Conservation (phyloP, 1,140 invertebrate species). For the Drosophila repleta region DNA sequence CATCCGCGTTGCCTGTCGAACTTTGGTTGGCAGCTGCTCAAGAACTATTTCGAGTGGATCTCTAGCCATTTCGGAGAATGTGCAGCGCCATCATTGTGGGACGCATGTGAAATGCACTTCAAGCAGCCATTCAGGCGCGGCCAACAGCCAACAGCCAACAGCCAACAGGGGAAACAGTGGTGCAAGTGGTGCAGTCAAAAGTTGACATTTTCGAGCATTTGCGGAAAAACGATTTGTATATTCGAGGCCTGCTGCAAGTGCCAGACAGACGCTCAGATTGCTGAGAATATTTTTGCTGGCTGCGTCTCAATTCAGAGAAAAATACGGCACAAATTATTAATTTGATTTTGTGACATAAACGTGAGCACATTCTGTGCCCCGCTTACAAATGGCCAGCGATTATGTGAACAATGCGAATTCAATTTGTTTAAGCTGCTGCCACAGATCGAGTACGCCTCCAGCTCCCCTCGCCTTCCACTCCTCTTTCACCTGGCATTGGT, state of each 20-base stretch:
- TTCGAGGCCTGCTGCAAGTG: constrained; percentile 29
- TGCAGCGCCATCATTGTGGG: constrained; percentile 15
- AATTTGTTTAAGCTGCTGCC: constrained; percentile 71
- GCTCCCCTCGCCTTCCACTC: neutral
- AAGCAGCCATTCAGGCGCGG: constrained; percentile 54
- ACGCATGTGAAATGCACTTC: constrained; percentile 20
- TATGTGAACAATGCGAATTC: constrained; percentile 78
- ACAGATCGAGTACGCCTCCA: constrained; percentile 33
- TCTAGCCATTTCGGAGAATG: constrained; percentile 12
- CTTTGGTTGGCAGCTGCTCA: constrained; percentile 70
- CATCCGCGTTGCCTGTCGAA: constrained; percentile 65
- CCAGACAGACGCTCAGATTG: constrained; percentile 45
- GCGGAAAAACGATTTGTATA: constrained; percentile 11
- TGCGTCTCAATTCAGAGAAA: constrained; percentile 47
- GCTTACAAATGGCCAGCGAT: constrained; percentile 70
- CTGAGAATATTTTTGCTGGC: constrained; percentile 1
- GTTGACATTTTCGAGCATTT: constrained; percentile 29
- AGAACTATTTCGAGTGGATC: constrained; percentile 59
- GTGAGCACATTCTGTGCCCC: constrained; percentile 69
- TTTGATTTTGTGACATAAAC: constrained; percentile 73
- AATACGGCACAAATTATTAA: constrained; percentile 56
- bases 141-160: neutral
- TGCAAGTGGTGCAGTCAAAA: constrained; percentile 27
- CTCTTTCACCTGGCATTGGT: constrained; percentile 14
- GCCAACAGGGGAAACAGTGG: neutral